Evolutionary conservation across 2,888 invertebrate species (phyloP), one percentile per base, ranked within the genome.

Genomic region (Drosophila melanosoma): DNA sequence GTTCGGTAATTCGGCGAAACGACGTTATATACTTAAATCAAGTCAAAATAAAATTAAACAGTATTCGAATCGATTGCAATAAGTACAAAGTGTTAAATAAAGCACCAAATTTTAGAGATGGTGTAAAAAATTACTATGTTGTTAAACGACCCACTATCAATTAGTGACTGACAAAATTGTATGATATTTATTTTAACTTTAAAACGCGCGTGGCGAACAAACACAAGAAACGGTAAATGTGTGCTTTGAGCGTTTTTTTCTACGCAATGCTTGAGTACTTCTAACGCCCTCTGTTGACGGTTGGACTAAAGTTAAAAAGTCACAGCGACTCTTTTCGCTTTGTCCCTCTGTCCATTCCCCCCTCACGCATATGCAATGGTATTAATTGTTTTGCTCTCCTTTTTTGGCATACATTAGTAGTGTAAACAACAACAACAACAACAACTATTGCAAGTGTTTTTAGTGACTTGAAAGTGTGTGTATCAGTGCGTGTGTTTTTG

Each of bases 331-430:
- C 17, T 12, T 23, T 45, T 12, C 67, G 36, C 10, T 20, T 1
- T 26, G 20, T 17, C 10, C 36, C 11, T 7, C 11, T 17, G 17
- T 15, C 26, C 26, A 26, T 17, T 49, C 26, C 3, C 49, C 17
- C 8, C 11, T 10, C 42, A 20, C 8, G n/a, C 56, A 60, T 56
- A 45, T 12, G 20, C 8, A 23, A 15, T 23, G 62, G 76, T 52
- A 67, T 81, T 87, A 87, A 85, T 85, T 81, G 83, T 74, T 82
- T 70, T 52, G 86, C 59, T 69, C 78, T 67, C 74, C 63, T 79
- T 82, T 69, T 70, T 71, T 59, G 71, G 83, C 77, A 79, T 78
- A 79, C 72, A 85, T 77, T 88, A 77, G 76, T 69, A 64, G 69
- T 63, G 69, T 56, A 54, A 56, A 54, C 61, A 76, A 58, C 75